phyloP scores from a whole-genome alignment of 2,888 invertebrate species.

The Euplagia quadripunctaria region DNA sequence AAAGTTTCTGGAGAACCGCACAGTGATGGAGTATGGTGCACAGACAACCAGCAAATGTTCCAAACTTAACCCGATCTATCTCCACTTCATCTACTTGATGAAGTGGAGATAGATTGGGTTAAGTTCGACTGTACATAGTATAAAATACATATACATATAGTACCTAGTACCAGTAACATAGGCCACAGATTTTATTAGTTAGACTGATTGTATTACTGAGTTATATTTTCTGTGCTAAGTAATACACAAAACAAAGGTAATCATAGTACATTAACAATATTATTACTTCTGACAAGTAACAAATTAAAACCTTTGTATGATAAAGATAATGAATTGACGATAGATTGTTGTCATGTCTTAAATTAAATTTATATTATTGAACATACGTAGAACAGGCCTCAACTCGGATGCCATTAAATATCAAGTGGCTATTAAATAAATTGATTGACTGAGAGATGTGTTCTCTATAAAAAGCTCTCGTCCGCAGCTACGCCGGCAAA shows the following conservation, averaged over 20 bases:
- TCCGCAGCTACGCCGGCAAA: background rate
- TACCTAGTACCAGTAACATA: too few relatives aligned
- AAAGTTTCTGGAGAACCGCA: too few relatives aligned
- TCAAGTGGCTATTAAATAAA: background rate
- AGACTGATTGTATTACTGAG: too few relatives aligned
- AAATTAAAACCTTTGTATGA: background rate
- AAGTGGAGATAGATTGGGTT: too few relatives aligned
- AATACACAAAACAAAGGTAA: background rate
- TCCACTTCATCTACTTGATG: too few relatives aligned
- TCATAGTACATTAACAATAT: background rate
- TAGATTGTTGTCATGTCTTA: background rate
- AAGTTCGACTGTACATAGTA: too few relatives aligned
- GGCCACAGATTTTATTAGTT: too few relatives aligned
- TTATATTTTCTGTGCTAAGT: background rate
- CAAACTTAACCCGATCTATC: too few relatives aligned
- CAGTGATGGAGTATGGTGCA: too few relatives aligned
- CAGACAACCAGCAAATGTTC: too few relatives aligned
- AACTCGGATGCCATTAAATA: background rate
- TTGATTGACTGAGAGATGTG: constrained; percentile 1
- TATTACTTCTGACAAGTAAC: background rate
- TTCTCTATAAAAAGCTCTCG: background rate
- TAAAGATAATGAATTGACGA: constrained; percentile 1
- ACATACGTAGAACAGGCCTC: background rate
- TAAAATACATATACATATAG: too few relatives aligned
- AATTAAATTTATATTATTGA: background rate